Evolutionary conservation across 2,113 vertebrate genomes (phyloP).

Genomic region (Spizaetus ornatus): DNA sequence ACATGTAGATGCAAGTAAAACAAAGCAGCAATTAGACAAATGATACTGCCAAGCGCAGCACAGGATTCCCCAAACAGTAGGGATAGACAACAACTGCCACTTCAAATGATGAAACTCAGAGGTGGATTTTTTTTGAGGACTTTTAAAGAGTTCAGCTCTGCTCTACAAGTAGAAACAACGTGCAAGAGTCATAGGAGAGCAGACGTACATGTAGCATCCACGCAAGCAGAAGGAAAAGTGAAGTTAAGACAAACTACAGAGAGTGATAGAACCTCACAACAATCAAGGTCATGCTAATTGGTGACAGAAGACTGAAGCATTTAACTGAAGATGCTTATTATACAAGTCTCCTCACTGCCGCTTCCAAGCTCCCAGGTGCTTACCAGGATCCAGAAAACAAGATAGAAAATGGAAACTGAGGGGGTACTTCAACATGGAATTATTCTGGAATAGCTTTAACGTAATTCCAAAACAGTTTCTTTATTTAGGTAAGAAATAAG

Average conservation of each 20-base stretch:
- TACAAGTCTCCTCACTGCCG: background rate
- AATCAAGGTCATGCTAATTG: accelerated
- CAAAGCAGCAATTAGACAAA: background rate
- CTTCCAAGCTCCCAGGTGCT: background rate
- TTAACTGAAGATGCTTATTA: background rate
- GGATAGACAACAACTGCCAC: background rate
- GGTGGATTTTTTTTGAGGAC: accelerated
- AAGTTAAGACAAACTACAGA: background rate
- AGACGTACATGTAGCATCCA: accelerated
- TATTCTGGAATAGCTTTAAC: background rate
- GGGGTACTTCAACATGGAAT: background rate
- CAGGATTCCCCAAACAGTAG: background rate
- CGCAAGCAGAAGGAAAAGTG: background rate
- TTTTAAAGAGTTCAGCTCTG: background rate
- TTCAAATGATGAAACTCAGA: background rate
- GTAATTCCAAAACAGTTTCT: background rate
- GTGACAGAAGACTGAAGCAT: background rate
- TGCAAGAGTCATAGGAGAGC: background rate
- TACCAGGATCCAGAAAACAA: background rate
- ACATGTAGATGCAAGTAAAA: accelerated
- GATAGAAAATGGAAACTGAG: background rate
- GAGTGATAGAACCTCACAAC: background rate
- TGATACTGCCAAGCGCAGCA: accelerated
- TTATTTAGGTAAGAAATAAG: background rate
- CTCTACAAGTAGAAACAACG: background rate